Conservation (phyloP, 2,888 invertebrate genomes). For the Amphipoea oculea region DNA sequence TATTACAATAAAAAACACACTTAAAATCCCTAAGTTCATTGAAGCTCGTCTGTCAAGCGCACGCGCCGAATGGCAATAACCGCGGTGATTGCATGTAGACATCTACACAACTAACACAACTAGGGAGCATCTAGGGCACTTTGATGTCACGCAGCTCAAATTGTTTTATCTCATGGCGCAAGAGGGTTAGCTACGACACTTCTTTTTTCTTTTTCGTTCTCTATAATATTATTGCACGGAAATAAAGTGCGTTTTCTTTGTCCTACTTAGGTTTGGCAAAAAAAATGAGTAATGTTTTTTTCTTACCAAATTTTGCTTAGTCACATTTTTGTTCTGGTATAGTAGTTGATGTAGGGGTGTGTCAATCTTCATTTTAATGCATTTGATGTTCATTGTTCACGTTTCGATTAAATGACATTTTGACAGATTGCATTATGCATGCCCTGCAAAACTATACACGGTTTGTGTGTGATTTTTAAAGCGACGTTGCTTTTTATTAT, state of each 20-base stretch:
- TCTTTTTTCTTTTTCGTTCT: background rate
- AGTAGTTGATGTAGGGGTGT: constrained; percentile 12
- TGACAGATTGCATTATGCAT: constrained; percentile 22
- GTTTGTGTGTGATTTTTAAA: background rate
- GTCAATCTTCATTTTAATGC: constrained; percentile 44
- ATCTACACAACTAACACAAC: constrained; percentile 28
- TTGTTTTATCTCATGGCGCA: constrained; percentile 51
- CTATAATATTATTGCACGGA: no score
- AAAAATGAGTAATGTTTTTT: constrained; percentile 1
- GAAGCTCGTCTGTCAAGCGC: constrained; percentile 51
- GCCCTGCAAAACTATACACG: background rate
- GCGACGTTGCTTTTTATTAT: background rate
- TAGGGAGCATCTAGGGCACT: constrained; percentile 51
- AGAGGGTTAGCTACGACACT: constrained; percentile 22
- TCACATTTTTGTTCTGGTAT: background rate
- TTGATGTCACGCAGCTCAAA: constrained; percentile 52
- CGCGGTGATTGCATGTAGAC: constrained; percentile 50
- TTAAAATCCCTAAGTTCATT: constrained; percentile 39
- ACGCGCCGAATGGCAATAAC: constrained; percentile 52
- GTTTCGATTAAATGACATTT: constrained; percentile 25
- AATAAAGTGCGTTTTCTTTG: background rate
- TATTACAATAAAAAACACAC: background rate
- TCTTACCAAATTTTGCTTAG: background rate
- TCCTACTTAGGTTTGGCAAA: background rate
- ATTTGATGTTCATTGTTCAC: constrained; percentile 5